Evolutionary conservation across 2,888 invertebrate species (phyloP), one percentile per base, ranked within the genome.

Genomic region (Apocheima hispidaria): DNA sequence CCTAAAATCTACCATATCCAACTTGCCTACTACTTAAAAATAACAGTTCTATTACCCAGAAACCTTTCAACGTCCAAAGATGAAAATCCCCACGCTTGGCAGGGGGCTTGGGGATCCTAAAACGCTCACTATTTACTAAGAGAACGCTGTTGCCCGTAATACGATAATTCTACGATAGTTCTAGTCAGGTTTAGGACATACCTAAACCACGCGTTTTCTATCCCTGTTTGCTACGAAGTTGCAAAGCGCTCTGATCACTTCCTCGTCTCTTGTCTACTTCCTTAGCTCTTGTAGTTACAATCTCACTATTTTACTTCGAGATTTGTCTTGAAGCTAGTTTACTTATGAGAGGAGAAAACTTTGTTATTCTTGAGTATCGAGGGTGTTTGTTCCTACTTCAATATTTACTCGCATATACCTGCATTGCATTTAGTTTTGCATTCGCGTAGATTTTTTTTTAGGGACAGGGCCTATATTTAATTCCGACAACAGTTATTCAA

Each of bases 261-360:
- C 43, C 40, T 20, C 43, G 49, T 60, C 28, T 20, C 28, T 56
- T 55, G 40, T 35, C 48, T 26, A 35, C 28, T 36, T 38, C 51
- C 43, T 26, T 38, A 38, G 16, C 18, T 14, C 41, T 14, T 55
- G 30, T 44, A 55, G 38, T 55, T 50, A 43, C 49, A 7, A 7
- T 48, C 49, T 28, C 50, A 36, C 43, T 61, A 51, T 61, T 61
- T 61, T 61, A 51, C 51, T 61, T 52, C 12, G 50, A 38, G 54
- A 60, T 60, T 55, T 60, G 44, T 55, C 49, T 50, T 60, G 36
- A 54, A 54, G 54, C 60, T 54, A 60, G 60, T 60, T 54, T 60
- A 9, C 21, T 38, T 46, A 46, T 48, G 52, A 48, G 51, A n/a
- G 33, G 3, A 49, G 36, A 14, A 53, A 54, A 54, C 35, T 54